Percentiles rank a stretch among this genome's conserved stretches.
Evolutionary conservation across 92 coral and sea anemone species (phyloP).

Genomic region (Zoanthus sansibaricus): DNA sequence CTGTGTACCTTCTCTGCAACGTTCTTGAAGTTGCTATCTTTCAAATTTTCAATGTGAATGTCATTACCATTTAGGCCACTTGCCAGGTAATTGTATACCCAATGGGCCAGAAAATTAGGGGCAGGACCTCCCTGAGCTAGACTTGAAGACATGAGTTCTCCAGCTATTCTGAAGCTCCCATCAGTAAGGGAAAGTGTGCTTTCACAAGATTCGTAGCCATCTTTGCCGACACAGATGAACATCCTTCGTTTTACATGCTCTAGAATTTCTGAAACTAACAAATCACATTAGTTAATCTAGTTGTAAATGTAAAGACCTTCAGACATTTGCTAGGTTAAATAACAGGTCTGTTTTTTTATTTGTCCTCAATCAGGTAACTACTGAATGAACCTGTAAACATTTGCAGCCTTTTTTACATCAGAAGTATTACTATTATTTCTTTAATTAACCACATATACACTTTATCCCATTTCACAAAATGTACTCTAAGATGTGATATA

Average conservation of each 20-base stretch:
- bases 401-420: too few relatives aligned
- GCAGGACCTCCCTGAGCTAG: conserved; percentile 63
- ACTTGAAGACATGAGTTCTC: conserved; percentile 18
- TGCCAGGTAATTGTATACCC: conserved; percentile 65
- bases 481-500: too few relatives aligned
- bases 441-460: too few relatives aligned
- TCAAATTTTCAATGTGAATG: conserved; percentile 52
- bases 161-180: conserved; percentile 38
- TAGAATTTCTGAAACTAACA: not conserved
- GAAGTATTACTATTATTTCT: too few relatives aligned
- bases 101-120: conserved; percentile 67
- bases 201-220: conserved; percentile 24
- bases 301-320: too few relatives aligned
- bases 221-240: conserved; percentile 16
- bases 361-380: too few relatives aligned
- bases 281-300: not conserved
- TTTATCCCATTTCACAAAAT: too few relatives aligned
- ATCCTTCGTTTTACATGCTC: not conserved
- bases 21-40: conserved; percentile 30
- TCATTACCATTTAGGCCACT: conserved; percentile 61
- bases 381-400: too few relatives aligned
- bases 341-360: too few relatives aligned
- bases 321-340: too few relatives aligned
- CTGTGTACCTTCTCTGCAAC: not conserved
- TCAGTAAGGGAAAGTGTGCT: conserved; percentile 23